phyloP scores from a whole-genome alignment of 2,113 vertebrate genomes.

The Butorides virescens region DNA sequence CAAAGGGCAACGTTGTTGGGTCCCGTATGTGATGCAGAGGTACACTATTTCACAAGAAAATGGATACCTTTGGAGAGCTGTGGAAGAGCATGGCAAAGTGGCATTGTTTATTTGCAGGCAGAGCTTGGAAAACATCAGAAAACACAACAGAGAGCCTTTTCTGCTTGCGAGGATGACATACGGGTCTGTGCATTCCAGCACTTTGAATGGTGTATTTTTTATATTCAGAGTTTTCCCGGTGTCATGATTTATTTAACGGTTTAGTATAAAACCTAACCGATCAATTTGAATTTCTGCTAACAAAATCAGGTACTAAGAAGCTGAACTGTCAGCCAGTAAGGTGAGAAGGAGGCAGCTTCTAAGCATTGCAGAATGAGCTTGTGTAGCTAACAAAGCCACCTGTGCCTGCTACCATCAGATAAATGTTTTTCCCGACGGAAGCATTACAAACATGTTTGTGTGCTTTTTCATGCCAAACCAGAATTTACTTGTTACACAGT shows the following conservation, averaged over 20 bases:
- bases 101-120: not conserved
- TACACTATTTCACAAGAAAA: not conserved
- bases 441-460: not conserved
- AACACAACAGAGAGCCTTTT: not conserved
- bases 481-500: not conserved
- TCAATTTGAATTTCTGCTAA: not conserved
- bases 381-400: not conserved
- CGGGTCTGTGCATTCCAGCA: not conserved
- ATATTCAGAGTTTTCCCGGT: not conserved
- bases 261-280: not conserved
- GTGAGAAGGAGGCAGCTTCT: not conserved
- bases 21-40: accelerated
- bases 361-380: not conserved
- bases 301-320: not conserved
- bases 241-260: not conserved
- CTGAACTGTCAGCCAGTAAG: not conserved
- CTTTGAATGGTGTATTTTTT: not conserved
- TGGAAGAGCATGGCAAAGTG: not conserved
- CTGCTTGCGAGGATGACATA: not conserved
- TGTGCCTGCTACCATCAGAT: not conserved
- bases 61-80: not conserved
- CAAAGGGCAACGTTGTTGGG: not conserved
- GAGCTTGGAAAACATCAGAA: not conserved
- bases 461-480: not conserved
- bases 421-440: not conserved